Evolutionary conservation across 2,797 vertebrate genomes (phyloP).

Genomic region (Coracias cyanogaster): DNA sequence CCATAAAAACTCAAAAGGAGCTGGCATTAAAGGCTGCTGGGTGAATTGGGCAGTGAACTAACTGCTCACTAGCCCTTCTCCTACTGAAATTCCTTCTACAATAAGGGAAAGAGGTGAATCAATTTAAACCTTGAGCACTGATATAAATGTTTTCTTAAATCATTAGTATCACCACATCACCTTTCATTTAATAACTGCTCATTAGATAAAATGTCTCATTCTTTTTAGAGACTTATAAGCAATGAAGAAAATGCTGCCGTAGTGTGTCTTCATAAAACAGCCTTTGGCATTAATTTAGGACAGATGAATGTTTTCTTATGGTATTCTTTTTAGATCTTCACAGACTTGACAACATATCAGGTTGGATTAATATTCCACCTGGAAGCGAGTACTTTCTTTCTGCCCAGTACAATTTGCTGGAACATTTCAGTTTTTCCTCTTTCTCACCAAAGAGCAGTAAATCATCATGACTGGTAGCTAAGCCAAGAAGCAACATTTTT

Average conservation of each 20-base stretch:
- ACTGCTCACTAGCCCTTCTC: background rate
- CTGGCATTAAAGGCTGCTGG: background rate
- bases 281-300: slow-evolving; percentile 64
- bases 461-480: slow-evolving; percentile 66
- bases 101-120: background rate
- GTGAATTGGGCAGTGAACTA: background rate
- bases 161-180: background rate
- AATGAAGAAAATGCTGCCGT: slow-evolving; percentile 40
- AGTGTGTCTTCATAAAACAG: slow-evolving; percentile 33
- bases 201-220: slow-evolving; percentile 29
- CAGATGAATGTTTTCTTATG: slow-evolving; percentile 39
- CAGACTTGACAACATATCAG: slow-evolving; percentile 44
- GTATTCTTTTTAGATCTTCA: slow-evolving; percentile 51
- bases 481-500: slow-evolving; percentile 57
- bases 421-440: slow-evolving; percentile 49
- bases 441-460: slow-evolving; percentile 28
- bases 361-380: slow-evolving; percentile 62
- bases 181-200: slow-evolving; percentile 41
- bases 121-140: background rate
- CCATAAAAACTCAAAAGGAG: background rate
- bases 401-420: slow-evolving; percentile 54
- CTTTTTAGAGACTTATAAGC: slow-evolving; percentile 40
- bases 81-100: background rate
- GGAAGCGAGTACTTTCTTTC: slow-evolving; percentile 38
- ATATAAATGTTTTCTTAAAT: slow-evolving; percentile 38